phyloP scores from a whole-genome alignment of 2,888 invertebrate species.

The Drosophila dives region DNA sequence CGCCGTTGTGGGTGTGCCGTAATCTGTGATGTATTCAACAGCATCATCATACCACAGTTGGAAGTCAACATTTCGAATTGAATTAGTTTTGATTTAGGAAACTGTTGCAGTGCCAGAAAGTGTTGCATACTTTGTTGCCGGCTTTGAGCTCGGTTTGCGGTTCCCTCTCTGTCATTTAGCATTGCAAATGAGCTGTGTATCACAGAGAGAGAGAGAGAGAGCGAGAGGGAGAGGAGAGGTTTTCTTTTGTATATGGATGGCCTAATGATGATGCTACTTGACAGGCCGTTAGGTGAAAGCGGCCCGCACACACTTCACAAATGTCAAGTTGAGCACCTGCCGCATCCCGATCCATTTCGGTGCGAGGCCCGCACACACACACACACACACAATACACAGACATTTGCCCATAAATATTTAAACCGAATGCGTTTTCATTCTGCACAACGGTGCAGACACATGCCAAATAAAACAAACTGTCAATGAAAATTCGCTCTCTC shows the following conservation, averaged over 20 bases:
- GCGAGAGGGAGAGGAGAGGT: neutral
- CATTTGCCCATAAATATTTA: constrained; percentile 82
- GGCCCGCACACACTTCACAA: constrained; percentile 28
- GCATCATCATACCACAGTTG: constrained; percentile 13
- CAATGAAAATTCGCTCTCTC: constrained; percentile 53
- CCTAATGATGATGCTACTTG: constrained; percentile 43
- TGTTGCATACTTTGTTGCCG: constrained; percentile 57
- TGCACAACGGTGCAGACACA: constrained; percentile 65
- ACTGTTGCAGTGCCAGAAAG: constrained; percentile 29
- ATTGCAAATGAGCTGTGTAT: constrained; percentile 56
- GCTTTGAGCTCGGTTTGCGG: constrained; percentile 42
- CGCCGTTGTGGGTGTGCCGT: constrained; percentile 21
- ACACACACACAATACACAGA: constrained; percentile 66
- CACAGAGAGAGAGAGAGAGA: neutral
- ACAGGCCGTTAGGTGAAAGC: constrained; percentile 26
- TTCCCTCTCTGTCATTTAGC: constrained; percentile 41
- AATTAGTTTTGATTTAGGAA: constrained; percentile 67
- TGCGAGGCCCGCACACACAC: constrained; percentile 50
- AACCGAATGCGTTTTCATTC: constrained; percentile 83
- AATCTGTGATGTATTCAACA: constrained; percentile 40
- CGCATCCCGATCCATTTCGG: constrained; percentile 15
- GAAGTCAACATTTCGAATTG: constrained; percentile 46
- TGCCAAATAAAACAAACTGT: constrained; percentile 68
- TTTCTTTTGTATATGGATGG: constrained; percentile 1
- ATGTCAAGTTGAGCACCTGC: constrained; percentile 56